A percentile compares a stretch with the other conserved stretches of the same genome.
Conservation (phyloP, 2,797 vertebrate species). For the Sciurus carolinensis region DNA sequence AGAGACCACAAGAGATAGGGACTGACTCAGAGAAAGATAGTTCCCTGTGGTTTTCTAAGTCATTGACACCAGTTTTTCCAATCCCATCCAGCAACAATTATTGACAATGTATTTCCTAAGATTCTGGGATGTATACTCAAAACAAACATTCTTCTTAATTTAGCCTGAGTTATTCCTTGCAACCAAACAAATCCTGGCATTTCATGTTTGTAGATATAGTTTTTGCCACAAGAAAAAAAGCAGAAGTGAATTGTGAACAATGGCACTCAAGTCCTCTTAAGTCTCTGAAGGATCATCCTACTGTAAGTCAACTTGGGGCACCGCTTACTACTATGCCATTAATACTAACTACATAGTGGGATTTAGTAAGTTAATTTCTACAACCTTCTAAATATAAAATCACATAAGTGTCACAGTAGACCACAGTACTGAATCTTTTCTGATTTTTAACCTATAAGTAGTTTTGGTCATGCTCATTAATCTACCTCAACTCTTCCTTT, state of each 20-base stretch:
- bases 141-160: background rate
- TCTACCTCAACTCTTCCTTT: background rate
- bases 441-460: conserved; percentile 38
- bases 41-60: background rate
- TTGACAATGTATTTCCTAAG: background rate
- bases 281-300: background rate
- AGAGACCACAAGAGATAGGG: background rate
- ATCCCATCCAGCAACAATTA: background rate
- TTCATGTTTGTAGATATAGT: background rate
- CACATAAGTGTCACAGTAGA: background rate
- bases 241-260: background rate
- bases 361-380: conserved; percentile 39
- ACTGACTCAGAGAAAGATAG: background rate
- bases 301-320: background rate
- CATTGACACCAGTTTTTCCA: background rate
- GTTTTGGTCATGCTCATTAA: background rate
- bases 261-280: background rate
- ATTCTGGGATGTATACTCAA: background rate
- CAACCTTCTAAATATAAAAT: conserved; percentile 24
- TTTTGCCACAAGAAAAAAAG: background rate
- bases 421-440: background rate
- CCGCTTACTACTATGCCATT: background rate
- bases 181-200: conserved; percentile 43
- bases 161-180: background rate
- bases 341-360: background rate